These are phyloP conservation scores for Danaus melanippus DNA, from an alignment of 1,140 invertebrate genomes.

Conservation along the genomic window DNA sequence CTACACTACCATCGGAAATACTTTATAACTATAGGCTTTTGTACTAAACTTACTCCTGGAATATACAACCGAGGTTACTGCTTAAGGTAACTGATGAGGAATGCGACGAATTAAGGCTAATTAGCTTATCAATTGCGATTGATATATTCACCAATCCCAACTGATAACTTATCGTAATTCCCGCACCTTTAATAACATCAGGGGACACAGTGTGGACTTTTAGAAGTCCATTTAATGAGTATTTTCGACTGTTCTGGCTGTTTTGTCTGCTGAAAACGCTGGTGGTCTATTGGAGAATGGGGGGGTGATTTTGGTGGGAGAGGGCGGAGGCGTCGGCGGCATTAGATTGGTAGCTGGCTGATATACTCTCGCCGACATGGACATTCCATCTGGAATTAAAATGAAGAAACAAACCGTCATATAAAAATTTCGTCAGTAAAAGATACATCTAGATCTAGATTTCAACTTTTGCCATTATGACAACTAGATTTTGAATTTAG, in stretches of 20 bases:
- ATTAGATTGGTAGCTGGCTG: constrained; percentile 57
- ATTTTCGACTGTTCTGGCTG: constrained; percentile 42
- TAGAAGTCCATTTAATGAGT: constrained; percentile 26
- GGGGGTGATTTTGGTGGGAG: constrained; percentile 18
- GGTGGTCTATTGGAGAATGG: constrained; percentile 1
- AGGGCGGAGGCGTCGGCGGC: constrained; percentile 43
- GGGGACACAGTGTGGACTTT: neutral
- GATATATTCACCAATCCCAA: neutral
- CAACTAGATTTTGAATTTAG: too few relatives aligned
- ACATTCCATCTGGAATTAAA: constrained; percentile 42
- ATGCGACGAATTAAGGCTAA: constrained; percentile 1
- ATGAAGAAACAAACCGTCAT: too few relatives aligned
- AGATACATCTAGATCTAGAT: too few relatives aligned
- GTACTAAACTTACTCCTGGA: neutral
- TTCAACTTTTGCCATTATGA: too few relatives aligned
- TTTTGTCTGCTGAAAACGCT: constrained; percentile 39
- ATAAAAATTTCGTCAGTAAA: too few relatives aligned
- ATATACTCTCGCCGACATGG: constrained; percentile 54
- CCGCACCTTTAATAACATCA: too few relatives aligned
- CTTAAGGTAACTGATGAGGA: neutral
- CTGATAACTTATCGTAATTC: neutral
- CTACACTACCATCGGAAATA: too few relatives aligned
- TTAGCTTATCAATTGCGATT: constrained; percentile 2
- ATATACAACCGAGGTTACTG: too few relatives aligned
- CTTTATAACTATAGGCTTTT: constrained; percentile 1